Conservation (phyloP, 2,888 invertebrate species). For the Eristalinus aeneus region DNA sequence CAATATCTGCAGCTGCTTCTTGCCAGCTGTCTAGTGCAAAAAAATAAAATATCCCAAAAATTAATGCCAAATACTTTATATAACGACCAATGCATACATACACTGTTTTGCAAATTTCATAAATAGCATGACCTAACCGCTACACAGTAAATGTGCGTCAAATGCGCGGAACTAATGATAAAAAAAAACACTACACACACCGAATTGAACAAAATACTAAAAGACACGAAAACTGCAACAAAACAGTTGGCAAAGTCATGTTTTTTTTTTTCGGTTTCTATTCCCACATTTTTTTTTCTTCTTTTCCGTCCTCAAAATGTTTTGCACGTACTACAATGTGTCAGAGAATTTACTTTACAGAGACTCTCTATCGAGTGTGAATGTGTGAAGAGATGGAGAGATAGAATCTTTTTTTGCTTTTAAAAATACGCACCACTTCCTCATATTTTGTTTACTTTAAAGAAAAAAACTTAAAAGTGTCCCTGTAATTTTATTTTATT, state of each 20-base stretch:
- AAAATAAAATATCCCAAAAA: background rate
- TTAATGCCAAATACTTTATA: background rate
- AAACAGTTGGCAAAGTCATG: conserved; percentile 49
- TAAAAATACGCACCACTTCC: too few relatives aligned
- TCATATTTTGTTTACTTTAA: too few relatives aligned
- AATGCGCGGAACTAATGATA: conserved; percentile 36
- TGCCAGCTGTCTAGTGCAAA: too few relatives aligned
- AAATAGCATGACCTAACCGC: conserved; percentile 51
- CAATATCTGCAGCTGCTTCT: background rate
- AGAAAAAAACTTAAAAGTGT: too few relatives aligned
- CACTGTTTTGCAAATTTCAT: conserved; percentile 19
- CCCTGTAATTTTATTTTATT: too few relatives aligned
- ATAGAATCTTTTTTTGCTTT: too few relatives aligned
- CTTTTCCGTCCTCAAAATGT: conserved; percentile 20
- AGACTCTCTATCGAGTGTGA: too few relatives aligned
- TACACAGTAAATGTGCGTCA: conserved; percentile 33
- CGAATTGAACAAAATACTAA: background rate
- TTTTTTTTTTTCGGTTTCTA: conserved; percentile 11
- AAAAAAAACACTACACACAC: background rate
- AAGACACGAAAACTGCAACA: conserved; percentile 23
- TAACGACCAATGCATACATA: background rate
- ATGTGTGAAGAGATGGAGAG: too few relatives aligned
- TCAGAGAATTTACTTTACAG: background rate
- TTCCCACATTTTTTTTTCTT: background rate
- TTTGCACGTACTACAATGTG: conserved; percentile 8